These are phyloP conservation scores for Diachasmimorpha longicaudata DNA, from an alignment of 1,140 invertebrate genomes.

Conservation along the genomic window DNA sequence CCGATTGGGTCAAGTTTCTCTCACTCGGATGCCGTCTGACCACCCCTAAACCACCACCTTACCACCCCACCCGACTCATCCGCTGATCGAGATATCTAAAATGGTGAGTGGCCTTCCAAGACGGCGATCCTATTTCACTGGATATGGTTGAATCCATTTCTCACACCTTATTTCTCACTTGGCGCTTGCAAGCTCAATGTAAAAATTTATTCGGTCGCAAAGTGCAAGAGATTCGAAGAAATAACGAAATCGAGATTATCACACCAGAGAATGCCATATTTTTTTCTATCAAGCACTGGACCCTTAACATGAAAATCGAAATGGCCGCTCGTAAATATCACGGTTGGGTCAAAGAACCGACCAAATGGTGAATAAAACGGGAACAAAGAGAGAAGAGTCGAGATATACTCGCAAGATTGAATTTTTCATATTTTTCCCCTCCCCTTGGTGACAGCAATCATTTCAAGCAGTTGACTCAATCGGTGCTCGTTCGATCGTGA, in stretches of 20 bases:
- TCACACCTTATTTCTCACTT: neutral
- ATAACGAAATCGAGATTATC: neutral
- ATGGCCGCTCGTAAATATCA: neutral
- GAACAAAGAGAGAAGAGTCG: neutral
- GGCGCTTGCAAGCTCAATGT: neutral
- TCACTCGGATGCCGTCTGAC: neutral
- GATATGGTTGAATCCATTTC: no score
- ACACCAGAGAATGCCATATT: neutral
- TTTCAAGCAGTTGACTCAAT: conserved; percentile 1
- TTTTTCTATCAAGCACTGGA: neutral
- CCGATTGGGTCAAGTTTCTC: conserved; percentile 35
- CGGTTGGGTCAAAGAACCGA: neutral
- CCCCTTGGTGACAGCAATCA: neutral
- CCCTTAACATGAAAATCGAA: neutral
- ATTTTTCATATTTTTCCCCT: neutral
- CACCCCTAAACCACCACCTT: neutral
- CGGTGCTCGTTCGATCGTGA: neutral
- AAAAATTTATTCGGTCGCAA: neutral
- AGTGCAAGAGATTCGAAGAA: conserved; percentile 3
- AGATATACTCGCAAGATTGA: neutral
- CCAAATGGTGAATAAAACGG: neutral
- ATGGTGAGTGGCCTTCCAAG: neutral
- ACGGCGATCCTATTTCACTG: neutral
- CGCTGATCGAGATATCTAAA: neutral
- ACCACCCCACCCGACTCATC: neutral